Evolutionary conservation across 1,140 invertebrate species (phyloP).

Genomic region (Sitobion miscanthi): DNA sequence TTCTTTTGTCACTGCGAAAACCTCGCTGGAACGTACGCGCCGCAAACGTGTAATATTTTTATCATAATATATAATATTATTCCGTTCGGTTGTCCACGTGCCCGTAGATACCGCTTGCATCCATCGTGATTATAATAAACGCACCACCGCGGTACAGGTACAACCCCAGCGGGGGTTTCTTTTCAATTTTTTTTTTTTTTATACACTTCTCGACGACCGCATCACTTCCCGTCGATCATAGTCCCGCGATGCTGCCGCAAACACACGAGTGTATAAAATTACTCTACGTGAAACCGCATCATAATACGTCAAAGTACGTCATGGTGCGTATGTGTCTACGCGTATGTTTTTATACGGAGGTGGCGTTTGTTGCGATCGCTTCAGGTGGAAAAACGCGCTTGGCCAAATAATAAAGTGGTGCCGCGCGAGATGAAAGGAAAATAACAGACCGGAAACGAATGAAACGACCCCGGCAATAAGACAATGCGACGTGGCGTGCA

Average conservation of each 20-base stretch:
- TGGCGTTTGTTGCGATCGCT: not conserved
- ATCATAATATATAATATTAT: not conserved
- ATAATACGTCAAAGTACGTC: not conserved
- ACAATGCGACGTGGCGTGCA: conserved; percentile 36
- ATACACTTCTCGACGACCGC: not conserved
- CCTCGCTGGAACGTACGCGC: not conserved
- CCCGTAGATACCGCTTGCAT: too few species aligned
- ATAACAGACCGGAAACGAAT: conserved; percentile 35
- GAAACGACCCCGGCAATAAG: not conserved
- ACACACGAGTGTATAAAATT: too few species aligned
- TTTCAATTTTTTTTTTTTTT: not conserved
- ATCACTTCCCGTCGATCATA: not conserved
- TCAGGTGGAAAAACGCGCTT: not conserved
- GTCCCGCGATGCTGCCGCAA: too few species aligned
- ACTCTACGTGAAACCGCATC: not conserved
- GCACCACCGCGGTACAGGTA: too few species aligned
- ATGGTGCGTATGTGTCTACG: not conserved
- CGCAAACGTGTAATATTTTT: not conserved
- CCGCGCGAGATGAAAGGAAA: conserved; percentile 28
- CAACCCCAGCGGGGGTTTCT: not conserved
- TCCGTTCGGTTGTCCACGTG: not conserved
- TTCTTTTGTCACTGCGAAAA: conserved; percentile 54
- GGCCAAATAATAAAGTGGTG: not conserved
- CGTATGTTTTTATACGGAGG: not conserved
- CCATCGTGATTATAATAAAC: too few species aligned